Evolutionary conservation across 37 sponge, comb jelly and placozoan species (phyloP).

Genomic region (Chondrosia reniformis): DNA sequence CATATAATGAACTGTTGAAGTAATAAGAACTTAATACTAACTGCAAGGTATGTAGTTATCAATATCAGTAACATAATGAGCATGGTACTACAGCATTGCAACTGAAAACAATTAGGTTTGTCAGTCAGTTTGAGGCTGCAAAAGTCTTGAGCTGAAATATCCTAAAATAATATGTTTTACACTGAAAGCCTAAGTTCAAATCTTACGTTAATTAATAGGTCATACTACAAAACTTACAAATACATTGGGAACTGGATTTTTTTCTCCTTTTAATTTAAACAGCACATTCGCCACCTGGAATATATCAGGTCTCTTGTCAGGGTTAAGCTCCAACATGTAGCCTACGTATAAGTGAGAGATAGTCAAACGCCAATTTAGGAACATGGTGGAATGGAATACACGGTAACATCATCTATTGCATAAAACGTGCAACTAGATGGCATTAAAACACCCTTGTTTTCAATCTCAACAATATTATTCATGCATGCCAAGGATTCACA

Average conservation of each 20-base stretch:
- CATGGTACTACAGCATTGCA: no score
- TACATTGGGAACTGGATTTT: conserved; percentile 49
- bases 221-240: conserved; percentile 42
- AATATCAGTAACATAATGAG: no score
- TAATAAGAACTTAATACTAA: no score
- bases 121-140: no score
- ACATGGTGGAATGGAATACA: neutral
- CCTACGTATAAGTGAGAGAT: conserved; percentile 17
- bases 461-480: neutral
- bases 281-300: conserved; percentile 64
- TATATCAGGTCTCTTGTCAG: conserved; percentile 53
- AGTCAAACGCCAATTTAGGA: neutral
- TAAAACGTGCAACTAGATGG: neutral
- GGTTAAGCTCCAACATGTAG: conserved; percentile 59
- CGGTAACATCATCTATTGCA: neutral
- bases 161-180: no score
- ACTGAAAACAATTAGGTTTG: no score
- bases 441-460: neutral
- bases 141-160: no score
- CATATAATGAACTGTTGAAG: no score
- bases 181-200: no score
- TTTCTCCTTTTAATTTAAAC: conserved; percentile 4
- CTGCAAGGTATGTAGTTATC: no score
- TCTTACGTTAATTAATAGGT: neutral
- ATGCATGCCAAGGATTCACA: no score